A percentile compares a stretch with the other conserved stretches of the same genome.
Conservation (phyloP, 2,113 vertebrate genomes). For the Neolamprologus ventralis region DNA sequence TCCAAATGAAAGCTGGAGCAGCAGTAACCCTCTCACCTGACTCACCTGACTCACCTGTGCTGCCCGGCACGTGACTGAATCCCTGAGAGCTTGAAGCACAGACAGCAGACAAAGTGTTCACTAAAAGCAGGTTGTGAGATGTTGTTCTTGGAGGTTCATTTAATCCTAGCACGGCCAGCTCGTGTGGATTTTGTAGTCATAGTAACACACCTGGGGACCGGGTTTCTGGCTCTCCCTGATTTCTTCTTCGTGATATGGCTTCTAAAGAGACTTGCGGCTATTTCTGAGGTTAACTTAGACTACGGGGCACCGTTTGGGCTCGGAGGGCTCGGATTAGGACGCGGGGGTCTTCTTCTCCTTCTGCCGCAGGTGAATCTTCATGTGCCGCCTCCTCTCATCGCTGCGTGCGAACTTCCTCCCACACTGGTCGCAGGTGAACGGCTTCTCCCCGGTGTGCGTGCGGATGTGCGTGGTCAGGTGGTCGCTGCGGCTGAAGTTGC, state of each 20-base stretch:
- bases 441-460: slow-evolving; percentile 90
- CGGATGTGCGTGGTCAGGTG: slow-evolving; percentile 90
- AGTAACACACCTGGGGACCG: not conserved
- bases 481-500: slow-evolving; percentile 90
- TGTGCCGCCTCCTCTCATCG: slow-evolving; percentile 84
- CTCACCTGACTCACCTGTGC: not conserved
- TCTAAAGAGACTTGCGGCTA: not conserved
- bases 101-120: not conserved
- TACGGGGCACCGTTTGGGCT: not conserved
- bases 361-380: slow-evolving; percentile 88
- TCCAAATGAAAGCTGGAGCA: not conserved
- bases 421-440: slow-evolving; percentile 85
- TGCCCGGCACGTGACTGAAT: not conserved
- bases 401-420: slow-evolving; percentile 85
- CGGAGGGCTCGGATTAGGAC: not conserved
- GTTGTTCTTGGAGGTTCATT: not conserved
- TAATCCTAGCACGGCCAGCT: not conserved
- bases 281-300: not conserved
- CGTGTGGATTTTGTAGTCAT: not conserved
- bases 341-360: slow-evolving; percentile 73
- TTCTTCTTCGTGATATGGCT: not conserved
- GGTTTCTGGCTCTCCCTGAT: not conserved
- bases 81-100: slow-evolving; percentile 26
- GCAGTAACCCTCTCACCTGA: not conserved
- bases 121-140: not conserved